Evolutionary conservation across 2,797 vertebrate genomes (phyloP).

Genomic region (Onychomys torridus): DNA sequence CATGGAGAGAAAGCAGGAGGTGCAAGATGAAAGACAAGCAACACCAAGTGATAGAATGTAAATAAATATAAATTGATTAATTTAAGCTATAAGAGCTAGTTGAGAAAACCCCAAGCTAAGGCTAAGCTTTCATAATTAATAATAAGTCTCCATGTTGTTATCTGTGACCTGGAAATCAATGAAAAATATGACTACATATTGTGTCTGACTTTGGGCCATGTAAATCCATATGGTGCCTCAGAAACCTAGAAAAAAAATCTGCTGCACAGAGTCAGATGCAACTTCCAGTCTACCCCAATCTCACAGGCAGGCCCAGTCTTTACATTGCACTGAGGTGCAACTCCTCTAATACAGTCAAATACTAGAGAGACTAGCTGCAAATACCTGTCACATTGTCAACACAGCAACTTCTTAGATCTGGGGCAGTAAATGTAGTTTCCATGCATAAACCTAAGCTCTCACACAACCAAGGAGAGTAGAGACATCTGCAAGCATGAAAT

Average conservation of each 20-base stretch:
- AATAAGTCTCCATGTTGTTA: not conserved
- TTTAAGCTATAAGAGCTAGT: not conserved
- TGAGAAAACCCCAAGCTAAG: not conserved
- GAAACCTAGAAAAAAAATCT: not conserved
- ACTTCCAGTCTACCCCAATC: not conserved
- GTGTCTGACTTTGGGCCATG: not conserved
- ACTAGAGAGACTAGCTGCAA: not conserved
- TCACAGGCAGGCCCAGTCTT: not conserved
- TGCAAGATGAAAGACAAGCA: not conserved
- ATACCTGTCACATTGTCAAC: not conserved
- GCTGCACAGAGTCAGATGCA: not conserved
- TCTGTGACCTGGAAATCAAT: not conserved
- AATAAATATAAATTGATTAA: not conserved
- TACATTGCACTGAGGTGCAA: not conserved
- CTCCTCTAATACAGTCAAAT: not conserved
- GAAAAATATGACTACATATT: not conserved
- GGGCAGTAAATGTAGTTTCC: not conserved
- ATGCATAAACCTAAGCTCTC: not conserved
- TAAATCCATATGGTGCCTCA: not conserved
- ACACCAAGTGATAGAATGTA: not conserved
- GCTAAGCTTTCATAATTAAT: not conserved
- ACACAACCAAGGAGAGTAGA: not conserved
- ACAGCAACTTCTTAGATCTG: not conserved
- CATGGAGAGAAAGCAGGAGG: not conserved
- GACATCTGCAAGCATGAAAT: no score